Evolutionary conservation across 1,140 invertebrate genomes (phyloP), one percentile per base, ranked within the genome.

Genomic region (Penaeus vannamei): DNA sequence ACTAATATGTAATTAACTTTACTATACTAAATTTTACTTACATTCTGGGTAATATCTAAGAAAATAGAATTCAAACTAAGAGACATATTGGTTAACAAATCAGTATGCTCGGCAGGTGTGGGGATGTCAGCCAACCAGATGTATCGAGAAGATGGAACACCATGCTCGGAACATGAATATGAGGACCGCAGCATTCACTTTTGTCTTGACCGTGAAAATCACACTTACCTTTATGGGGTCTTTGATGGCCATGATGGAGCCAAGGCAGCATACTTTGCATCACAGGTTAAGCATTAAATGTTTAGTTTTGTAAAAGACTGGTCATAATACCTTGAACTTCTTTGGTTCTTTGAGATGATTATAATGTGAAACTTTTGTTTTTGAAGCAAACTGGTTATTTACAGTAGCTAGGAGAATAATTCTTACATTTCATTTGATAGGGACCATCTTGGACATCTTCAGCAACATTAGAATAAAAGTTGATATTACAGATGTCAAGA

Each of bases 101-200:
- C 72, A 62, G 23, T 77, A 14, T 2, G 23, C 46, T 87, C 22
- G 12, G 0, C 93, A 94, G 96, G 97, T 86, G 95, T 97, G 61
- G 97, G 97, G 10, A 96, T 96, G 91, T 97, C 96, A 64, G 96
- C 96, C 77, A 97, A 97, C 93, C 96, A 97, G 93, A 95, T 97
- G 36, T 97, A 97, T 91, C 93, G 95, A 79, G 95, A 96, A 92
- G 96, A 97, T 94, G 96, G 96, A 1, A 95, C 95, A 91, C 93
- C 95, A 69, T 94, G 95, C 91, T 95, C 96, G 92, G 95, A 96
- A 90, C 95, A 97, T 93, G 94, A 95, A 42, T 97, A 96, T 93
- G 97, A 98, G 93, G 97, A 98, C 92, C 94, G 95, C 89, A 97
- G 96, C 93, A 97, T 97, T 93, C 96, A 97, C 92, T 97, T 96